Conservation (phyloP, 2,797 vertebrate genomes). For the Gymnothorax javanicus region DNA sequence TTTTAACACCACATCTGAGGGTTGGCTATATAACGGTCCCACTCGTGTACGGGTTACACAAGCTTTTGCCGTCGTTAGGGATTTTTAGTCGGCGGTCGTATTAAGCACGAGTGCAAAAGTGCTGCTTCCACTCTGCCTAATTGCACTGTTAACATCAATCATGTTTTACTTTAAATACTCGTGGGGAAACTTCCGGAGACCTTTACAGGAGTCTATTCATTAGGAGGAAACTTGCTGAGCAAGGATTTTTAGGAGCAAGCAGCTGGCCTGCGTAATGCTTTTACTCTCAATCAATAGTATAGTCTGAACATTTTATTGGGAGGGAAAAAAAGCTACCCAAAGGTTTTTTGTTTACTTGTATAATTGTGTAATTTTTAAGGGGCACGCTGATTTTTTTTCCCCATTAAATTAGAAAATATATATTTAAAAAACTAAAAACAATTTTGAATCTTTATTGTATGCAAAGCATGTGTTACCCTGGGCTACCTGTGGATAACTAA, state of each 20-base stretch:
- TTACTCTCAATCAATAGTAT: slow-evolving; percentile 9
- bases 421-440: not conserved
- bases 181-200: slow-evolving; percentile 1
- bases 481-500: not conserved
- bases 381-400: not conserved
- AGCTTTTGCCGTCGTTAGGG: slow-evolving; percentile 19
- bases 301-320: slow-evolving; percentile 11
- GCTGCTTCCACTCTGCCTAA: slow-evolving; percentile 10
- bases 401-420: not conserved
- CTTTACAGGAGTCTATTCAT: slow-evolving; percentile 20
- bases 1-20: not conserved
- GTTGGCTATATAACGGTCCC: slow-evolving; percentile 9
- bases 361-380: not conserved
- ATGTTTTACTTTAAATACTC: slow-evolving; percentile 11
- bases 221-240: slow-evolving; percentile 20
- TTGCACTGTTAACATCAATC: slow-evolving; percentile 16
- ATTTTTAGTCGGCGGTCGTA: slow-evolving; percentile 7
- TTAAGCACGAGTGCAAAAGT: not conserved
- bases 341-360: not conserved
- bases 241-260: not conserved
- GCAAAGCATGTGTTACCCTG: slow-evolving; percentile 4
- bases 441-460: not conserved
- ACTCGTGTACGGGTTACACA: not conserved
- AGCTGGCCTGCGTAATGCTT: slow-evolving; percentile 5
- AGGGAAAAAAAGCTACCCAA: not conserved